Evolutionary conservation across 2,113 vertebrate species (phyloP).

Genomic region (Prinia subflava): DNA sequence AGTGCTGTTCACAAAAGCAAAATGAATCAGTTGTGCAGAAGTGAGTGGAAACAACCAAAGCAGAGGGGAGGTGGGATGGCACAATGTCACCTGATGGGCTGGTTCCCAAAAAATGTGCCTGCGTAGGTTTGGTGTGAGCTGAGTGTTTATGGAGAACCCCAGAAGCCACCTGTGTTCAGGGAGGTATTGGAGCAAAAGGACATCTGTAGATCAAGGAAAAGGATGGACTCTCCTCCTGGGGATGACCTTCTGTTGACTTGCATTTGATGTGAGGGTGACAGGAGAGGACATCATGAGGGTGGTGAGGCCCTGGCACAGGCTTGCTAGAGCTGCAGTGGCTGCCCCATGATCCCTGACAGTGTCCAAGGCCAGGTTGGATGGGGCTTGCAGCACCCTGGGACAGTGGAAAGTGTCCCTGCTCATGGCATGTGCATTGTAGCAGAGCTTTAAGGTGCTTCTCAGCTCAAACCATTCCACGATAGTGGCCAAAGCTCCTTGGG

Average conservation of each 20-base stretch:
- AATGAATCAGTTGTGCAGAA: neutral
- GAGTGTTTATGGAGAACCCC: neutral
- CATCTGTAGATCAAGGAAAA: neutral
- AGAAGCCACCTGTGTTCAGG: neutral
- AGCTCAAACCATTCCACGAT: neutral
- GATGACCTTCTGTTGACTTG: neutral
- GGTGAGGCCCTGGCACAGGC: neutral
- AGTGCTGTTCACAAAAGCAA: neutral
- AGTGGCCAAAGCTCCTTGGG: neutral
- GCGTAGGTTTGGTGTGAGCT: neutral
- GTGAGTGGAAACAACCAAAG: neutral
- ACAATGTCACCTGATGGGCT: rapidly evolving
- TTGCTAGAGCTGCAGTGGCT: neutral
- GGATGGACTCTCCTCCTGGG: rapidly evolving
- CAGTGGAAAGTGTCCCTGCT: neutral
- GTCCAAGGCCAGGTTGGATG: neutral
- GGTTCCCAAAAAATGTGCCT: neutral
- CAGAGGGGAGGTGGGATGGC: neutral
- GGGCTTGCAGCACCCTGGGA: neutral
- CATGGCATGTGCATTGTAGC: neutral
- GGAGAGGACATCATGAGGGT: neutral
- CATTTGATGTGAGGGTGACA: neutral
- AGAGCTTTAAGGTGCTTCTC: neutral
- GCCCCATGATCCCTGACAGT: neutral
- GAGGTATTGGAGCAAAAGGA: neutral